These are phyloP conservation scores for Menura novaehollandiae DNA, from an alignment of 2,113 vertebrate species.

Conservation along the genomic window DNA sequence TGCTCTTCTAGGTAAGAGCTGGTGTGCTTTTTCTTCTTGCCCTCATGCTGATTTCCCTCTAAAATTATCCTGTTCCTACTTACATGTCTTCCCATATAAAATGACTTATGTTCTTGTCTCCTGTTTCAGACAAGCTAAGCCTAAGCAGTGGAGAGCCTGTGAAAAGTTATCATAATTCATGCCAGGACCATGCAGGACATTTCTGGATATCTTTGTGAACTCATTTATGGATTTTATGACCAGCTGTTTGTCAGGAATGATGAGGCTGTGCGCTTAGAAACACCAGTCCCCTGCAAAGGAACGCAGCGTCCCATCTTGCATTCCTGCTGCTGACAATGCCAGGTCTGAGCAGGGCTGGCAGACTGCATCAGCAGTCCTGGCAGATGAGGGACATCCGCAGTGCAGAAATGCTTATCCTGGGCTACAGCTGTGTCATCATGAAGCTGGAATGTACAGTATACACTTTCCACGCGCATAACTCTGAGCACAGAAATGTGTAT, in stretches of 20 bases:
- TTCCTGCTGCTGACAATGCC: neutral
- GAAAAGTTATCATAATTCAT: neutral
- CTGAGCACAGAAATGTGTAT: constrained; percentile 13
- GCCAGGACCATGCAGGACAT: neutral
- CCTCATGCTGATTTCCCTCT: neutral
- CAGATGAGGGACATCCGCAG: constrained; percentile 22
- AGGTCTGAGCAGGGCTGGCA: neutral
- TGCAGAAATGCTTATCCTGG: neutral
- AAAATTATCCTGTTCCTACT: neutral
- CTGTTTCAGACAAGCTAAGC: neutral
- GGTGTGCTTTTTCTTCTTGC: neutral
- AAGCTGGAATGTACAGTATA: constrained; percentile 60
- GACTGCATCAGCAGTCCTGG: neutral
- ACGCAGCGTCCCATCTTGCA: neutral
- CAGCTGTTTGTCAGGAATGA: neutral
- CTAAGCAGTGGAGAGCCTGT: neutral
- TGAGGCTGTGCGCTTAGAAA: neutral
- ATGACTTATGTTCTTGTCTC: neutral
- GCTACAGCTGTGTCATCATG: constrained; percentile 62
- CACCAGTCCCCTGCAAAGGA: neutral
- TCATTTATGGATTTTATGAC: neutral
- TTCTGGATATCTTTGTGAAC: neutral
- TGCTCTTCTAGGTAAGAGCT: neutral
- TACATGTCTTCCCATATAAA: neutral
- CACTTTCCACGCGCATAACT: neutral